Evolutionary conservation across 2,113 vertebrate species (phyloP).

Genomic region (Pseudonaja textilis): DNA sequence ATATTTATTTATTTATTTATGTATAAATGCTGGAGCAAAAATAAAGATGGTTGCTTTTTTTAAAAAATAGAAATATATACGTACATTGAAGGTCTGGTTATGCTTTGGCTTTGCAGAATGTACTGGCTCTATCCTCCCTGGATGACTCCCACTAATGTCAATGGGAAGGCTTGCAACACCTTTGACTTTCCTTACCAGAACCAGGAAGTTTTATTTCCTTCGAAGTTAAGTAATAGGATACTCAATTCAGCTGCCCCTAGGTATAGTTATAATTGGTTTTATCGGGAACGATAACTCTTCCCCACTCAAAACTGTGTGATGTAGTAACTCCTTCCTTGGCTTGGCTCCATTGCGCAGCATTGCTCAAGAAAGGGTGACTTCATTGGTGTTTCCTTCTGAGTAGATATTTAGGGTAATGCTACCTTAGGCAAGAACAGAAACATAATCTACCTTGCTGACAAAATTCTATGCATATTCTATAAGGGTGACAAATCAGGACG

Average conservation of each 20-base stretch:
- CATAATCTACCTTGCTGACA: neutral
- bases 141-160: neutral
- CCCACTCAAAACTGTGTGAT: neutral
- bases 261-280: neutral
- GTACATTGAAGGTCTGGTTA: neutral
- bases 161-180: too few relatives aligned
- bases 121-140: neutral
- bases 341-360: neutral
- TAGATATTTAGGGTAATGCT: neutral
- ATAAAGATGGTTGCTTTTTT: conserved; percentile 58
- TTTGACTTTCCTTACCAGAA: neutral
- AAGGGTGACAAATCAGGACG: neutral
- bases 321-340: neutral
- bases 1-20: conserved; percentile 99
- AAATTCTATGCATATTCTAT: neutral
- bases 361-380: neutral
- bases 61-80: neutral
- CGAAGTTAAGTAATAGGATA: neutral
- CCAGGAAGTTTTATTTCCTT: neutral
- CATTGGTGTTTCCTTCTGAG: neutral
- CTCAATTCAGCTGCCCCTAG: neutral
- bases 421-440: neutral
- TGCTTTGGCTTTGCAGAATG: neutral
- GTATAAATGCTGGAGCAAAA: conserved; percentile 69
- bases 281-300: neutral